A percentile compares a stretch with the other conserved stretches of the same genome.
Evolutionary conservation across 2,113 vertebrate species (phyloP).

Genomic region (Paracanthobrama guichenoti): DNA sequence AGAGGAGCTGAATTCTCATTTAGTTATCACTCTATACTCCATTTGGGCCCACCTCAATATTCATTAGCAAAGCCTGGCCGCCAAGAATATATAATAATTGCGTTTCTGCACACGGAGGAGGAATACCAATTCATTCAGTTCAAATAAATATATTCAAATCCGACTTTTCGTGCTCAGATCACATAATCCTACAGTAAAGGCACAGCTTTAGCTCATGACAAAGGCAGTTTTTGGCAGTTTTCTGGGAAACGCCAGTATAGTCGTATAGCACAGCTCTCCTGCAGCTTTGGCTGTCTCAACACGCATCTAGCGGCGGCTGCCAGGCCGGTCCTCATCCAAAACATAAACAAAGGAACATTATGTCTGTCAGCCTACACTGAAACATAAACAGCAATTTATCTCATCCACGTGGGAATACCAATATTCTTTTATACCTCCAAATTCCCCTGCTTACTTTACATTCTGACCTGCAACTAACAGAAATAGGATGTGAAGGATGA

Average conservation of each 20-base stretch:
- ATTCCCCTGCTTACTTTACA: constrained; percentile 37
- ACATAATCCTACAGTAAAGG: neutral
- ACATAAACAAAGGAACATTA: constrained; percentile 58
- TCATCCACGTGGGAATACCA: constrained; percentile 38
- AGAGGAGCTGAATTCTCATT: constrained; percentile 41
- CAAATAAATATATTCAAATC: constrained; percentile 21
- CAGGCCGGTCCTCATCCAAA: constrained; percentile 45
- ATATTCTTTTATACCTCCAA: constrained; percentile 47
- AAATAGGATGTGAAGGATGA: constrained; percentile 7
- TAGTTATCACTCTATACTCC: constrained; percentile 45
- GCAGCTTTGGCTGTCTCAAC: constrained; percentile 36
- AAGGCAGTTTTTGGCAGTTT: constrained; percentile 3
- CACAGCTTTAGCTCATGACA: neutral
- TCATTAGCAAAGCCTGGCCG: constrained; percentile 36
- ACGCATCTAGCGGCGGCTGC: constrained; percentile 7
- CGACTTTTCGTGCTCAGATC: neutral
- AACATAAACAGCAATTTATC: constrained; percentile 62
- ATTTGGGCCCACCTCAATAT: constrained; percentile 48
- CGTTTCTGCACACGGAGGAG: neutral
- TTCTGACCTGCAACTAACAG: constrained; percentile 31
- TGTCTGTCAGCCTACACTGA: constrained; percentile 51
- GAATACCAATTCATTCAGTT: neutral
- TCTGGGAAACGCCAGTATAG: constrained; percentile 9
- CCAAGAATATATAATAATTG: constrained; percentile 27
- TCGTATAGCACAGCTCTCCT: constrained; percentile 1